Percentiles rank a stretch among this genome's conserved stretches.
Evolutionary conservation across 2,113 vertebrate species (phyloP).

Genomic region (Daboia siamensis): DNA sequence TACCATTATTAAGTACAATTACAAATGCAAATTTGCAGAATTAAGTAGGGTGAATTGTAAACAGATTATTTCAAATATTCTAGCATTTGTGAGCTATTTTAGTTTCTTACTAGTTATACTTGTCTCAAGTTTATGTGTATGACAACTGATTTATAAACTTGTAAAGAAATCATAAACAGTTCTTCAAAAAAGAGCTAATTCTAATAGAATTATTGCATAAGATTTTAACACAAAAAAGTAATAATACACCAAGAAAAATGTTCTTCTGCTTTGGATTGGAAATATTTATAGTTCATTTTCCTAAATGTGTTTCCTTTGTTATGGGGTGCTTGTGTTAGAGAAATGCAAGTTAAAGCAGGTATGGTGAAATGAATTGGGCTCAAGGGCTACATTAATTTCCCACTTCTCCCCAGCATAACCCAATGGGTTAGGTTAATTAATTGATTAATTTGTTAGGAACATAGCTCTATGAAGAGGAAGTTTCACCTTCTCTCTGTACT

Average conservation of each 20-base stretch:
- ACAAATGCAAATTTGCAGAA: neutral
- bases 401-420: neutral
- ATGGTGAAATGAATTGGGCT: neutral
- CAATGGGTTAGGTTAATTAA: neutral
- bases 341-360: neutral
- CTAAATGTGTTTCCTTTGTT: neutral
- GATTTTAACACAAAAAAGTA: neutral
- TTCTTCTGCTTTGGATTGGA: neutral
- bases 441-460: neutral
- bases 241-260: neutral
- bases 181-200: neutral
- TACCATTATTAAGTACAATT: neutral
- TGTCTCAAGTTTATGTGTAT: neutral
- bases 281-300: neutral
- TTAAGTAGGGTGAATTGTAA: neutral
- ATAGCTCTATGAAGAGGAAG: neutral
- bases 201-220: neutral
- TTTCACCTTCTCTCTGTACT: neutral
- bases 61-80: neutral
- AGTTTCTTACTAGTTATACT: neutral
- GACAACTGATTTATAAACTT: neutral
- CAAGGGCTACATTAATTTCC: neutral
- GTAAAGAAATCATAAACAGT: neutral
- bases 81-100: neutral
- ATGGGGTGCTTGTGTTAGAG: neutral